These are phyloP conservation scores for Procambarus clarkii DNA, from an alignment of 1,140 invertebrate genomes.

Conservation along the genomic window DNA sequence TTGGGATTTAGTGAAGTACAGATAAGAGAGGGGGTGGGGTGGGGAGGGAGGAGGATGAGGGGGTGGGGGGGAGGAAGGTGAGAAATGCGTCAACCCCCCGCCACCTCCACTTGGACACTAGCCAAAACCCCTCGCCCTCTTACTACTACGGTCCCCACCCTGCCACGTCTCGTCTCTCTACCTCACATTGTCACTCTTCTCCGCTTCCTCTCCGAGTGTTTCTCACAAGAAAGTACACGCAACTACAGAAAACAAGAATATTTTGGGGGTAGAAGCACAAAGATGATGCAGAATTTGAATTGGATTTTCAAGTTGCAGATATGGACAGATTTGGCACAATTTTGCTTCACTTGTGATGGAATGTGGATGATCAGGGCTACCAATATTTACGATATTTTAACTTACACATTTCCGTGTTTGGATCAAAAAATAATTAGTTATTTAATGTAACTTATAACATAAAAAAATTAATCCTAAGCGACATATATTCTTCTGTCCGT, in stretches of 20 bases:
- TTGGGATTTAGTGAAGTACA: too few relatives aligned
- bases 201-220: not conserved
- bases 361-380: slow-evolving; percentile 5
- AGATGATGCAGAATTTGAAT: too few relatives aligned
- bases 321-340: not conserved
- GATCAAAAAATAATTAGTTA: too few relatives aligned
- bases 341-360: not conserved
- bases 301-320: too few relatives aligned
- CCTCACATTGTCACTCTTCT: not conserved
- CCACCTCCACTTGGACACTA: not conserved
- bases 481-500: too few relatives aligned
- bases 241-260: too few relatives aligned
- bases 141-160: not conserved
- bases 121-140: not conserved
- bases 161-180: not conserved
- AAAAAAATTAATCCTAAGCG: too few relatives aligned
- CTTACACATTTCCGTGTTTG: too few relatives aligned
- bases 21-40: not conserved
- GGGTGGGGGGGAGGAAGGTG: not conserved
- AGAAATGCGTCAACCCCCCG: slow-evolving; percentile 1
- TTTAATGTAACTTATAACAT: too few relatives aligned
- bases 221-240: too few relatives aligned
- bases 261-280: too few relatives aligned
- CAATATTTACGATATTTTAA: not conserved
- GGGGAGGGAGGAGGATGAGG: not conserved